Conservation (phyloP, 2,888 invertebrate genomes). For the Lysandra bellargus region DNA sequence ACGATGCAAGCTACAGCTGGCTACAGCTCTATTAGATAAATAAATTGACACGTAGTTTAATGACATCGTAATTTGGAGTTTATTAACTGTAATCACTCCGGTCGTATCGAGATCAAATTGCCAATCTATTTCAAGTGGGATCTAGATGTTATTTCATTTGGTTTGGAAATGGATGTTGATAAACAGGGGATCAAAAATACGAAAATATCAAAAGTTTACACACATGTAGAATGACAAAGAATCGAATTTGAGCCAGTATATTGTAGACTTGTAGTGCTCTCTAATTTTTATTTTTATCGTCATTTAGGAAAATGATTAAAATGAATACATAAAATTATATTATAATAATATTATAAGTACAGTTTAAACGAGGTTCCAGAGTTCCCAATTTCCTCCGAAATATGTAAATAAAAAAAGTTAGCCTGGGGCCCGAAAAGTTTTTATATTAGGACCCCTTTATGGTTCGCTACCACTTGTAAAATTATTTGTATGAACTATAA, state of each 20-base stretch:
- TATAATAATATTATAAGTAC: too few species aligned
- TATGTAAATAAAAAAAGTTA: neutral
- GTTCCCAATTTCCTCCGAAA: too few species aligned
- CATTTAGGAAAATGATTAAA: too few species aligned
- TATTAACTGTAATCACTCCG: neutral
- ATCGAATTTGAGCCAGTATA: too few species aligned
- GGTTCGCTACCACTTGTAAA: neutral
- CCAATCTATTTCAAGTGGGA: neutral
- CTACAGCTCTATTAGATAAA: neutral
- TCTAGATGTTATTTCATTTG: neutral
- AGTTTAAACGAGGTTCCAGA: too few species aligned
- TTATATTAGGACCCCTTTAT: neutral
- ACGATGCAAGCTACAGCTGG: neutral
- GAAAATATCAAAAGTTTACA: neutral
- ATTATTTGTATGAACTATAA: too few species aligned
- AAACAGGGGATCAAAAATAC: neutral
- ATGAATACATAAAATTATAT: too few species aligned
- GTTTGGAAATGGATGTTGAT: neutral
- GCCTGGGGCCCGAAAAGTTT: neutral
- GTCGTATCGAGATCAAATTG: neutral
- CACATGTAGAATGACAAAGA: too few species aligned
- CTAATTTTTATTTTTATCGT: too few species aligned
- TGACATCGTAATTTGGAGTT: neutral
- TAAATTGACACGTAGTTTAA: neutral
- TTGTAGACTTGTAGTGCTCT: too few species aligned